Conservation (phyloP, 2,113 vertebrate species). For the Neodon shergylaensis region DNA sequence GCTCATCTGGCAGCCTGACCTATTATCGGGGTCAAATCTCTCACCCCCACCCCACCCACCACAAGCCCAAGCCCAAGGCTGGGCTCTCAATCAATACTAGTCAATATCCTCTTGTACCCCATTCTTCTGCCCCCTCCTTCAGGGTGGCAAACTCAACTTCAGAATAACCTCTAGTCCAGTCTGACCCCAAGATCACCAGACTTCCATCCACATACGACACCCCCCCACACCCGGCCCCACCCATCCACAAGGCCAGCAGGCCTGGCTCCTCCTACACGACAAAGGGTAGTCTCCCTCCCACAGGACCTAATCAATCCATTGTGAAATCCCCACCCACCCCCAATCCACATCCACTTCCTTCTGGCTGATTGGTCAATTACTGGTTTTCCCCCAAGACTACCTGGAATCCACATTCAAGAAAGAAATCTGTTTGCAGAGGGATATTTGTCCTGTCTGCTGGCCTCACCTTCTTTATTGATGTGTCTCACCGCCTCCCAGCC, state of each 20-base stretch:
- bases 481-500: background rate
- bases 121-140: fast-evolving
- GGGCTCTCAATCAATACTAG: background rate
- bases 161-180: background rate
- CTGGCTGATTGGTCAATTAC: constrained; percentile 74
- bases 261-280: background rate
- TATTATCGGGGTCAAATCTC: background rate
- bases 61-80: no score
- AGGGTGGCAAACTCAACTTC: background rate
- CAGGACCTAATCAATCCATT: constrained; percentile 51
- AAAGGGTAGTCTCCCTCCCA: background rate
- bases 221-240: no score
- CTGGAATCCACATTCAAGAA: constrained; percentile 76
- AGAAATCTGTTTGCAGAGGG: background rate
- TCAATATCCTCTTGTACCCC: background rate
- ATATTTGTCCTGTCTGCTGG: constrained; percentile 44
- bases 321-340: background rate
- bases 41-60: background rate
- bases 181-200: background rate
- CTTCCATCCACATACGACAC: background rate
- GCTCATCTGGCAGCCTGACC: background rate
- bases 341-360: constrained; percentile 75
- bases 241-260: background rate
- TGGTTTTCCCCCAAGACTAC: constrained; percentile 57
- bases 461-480: background rate